These are phyloP conservation scores for Clinocottus analis DNA, from an alignment of 2,113 vertebrate species.

Conservation along the genomic window DNA sequence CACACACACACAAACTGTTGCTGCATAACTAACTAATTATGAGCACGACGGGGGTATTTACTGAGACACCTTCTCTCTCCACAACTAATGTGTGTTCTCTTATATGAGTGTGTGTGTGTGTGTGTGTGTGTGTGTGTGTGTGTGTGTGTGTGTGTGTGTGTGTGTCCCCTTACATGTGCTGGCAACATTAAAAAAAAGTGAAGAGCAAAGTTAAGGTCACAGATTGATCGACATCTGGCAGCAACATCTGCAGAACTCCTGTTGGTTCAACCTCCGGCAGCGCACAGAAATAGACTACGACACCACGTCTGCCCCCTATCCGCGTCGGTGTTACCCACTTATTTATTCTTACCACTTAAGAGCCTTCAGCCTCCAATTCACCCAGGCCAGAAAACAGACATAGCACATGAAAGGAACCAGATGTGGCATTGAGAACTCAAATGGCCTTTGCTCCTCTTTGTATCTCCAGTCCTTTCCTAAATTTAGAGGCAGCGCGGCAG, in stretches of 20 bases:
- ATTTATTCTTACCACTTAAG: neutral
- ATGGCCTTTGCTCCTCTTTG: neutral
- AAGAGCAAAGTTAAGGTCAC: slow-evolving; percentile 37
- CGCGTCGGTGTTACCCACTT: slow-evolving; percentile 15
- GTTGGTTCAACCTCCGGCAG: slow-evolving; percentile 34
- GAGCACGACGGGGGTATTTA: slow-evolving; percentile 14
- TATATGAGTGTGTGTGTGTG: neutral
- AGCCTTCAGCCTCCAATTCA: neutral
- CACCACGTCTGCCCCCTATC: neutral
- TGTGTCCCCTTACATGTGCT: slow-evolving; percentile 24
- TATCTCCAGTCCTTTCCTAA: neutral
- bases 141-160: neutral
- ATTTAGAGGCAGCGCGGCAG: slow-evolving; percentile 1
- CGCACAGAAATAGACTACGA: slow-evolving; percentile 11
- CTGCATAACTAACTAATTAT: slow-evolving; percentile 18
- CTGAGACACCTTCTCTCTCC: neutral
- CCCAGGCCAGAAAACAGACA: neutral
- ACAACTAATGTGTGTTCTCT: neutral
- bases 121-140: slow-evolving; percentile 10
- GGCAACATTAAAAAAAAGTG: slow-evolving; percentile 33
- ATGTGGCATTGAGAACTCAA: neutral
- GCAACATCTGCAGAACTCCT: slow-evolving; percentile 50
- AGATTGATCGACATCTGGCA: slow-evolving; percentile 61
- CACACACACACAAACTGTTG: too few species aligned
- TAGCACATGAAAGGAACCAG: neutral